Conservation (phyloP, 2,888 invertebrate genomes). For the Augochlorella aurata region DNA sequence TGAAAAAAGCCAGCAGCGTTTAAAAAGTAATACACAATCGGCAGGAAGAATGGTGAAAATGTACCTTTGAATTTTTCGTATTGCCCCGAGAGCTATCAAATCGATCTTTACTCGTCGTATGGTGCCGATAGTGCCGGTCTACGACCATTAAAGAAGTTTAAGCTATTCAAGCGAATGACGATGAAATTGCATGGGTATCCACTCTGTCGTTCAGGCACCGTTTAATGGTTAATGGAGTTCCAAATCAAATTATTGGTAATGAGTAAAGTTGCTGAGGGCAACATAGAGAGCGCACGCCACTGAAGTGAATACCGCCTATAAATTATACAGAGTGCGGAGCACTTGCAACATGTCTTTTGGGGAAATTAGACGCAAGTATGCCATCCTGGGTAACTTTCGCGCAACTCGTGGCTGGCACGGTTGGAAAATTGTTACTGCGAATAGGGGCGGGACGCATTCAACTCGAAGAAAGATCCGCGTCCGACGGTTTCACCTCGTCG, state of each 20-base stretch:
- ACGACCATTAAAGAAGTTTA: constrained; percentile 71
- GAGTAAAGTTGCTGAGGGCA: constrained; percentile 77
- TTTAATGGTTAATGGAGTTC: constrained; percentile 79
- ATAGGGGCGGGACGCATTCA: not conserved
- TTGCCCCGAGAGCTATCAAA: constrained; percentile 38
- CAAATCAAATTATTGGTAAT: constrained; percentile 79
- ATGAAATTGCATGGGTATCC: constrained; percentile 73
- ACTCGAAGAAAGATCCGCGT: not conserved
- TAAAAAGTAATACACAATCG: not conserved
- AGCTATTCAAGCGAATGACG: constrained; percentile 73
- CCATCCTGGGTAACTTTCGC: constrained; percentile 46
- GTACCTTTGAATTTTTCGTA: constrained; percentile 25
- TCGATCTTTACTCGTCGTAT: constrained; percentile 46
- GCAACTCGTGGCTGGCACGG: constrained; percentile 31
- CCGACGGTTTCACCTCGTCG: not conserved
- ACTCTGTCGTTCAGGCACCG: constrained; percentile 74
- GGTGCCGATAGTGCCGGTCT: constrained; percentile 56
- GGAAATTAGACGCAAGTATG: constrained; percentile 65
- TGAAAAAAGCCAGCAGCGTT: too few relatives aligned
- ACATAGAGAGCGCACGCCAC: constrained; percentile 70
- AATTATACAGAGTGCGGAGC: constrained; percentile 68
- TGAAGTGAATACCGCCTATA: constrained; percentile 71
- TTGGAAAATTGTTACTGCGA: constrained; percentile 30
- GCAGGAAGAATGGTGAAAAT: not conserved
- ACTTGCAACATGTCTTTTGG: constrained; percentile 68